Percentiles rank a stretch among this genome's conserved stretches.
Conservation (phyloP, 2,113 vertebrate genomes). For the Motacilla alba region DNA sequence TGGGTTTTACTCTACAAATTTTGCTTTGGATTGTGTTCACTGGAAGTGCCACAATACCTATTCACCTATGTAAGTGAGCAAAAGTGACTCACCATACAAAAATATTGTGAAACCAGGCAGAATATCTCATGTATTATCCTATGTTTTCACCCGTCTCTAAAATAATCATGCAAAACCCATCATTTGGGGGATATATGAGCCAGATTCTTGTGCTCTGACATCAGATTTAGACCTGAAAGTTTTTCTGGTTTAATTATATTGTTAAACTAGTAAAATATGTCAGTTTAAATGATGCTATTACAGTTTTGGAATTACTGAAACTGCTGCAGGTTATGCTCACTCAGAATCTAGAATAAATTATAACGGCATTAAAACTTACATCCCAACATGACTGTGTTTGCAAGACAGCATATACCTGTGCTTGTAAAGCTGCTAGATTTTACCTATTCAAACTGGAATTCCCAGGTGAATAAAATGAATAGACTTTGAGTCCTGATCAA, state of each 20-base stretch:
- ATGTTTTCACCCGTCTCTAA: not conserved
- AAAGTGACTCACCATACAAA: conserved; percentile 1
- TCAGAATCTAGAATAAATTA: not conserved
- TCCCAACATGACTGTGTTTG: not conserved
- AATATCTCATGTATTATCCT: not conserved
- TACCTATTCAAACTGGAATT: not conserved
- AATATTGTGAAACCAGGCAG: conserved; percentile 5
- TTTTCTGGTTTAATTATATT: conserved; percentile 16
- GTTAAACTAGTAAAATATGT: conserved; percentile 1
- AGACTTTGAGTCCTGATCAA: not conserved
- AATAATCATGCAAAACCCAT: not conserved
- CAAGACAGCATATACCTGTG: not conserved
- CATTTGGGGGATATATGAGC: not conserved
- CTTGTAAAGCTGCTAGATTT: not conserved
- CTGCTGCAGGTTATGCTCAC: not conserved
- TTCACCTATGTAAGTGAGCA: not conserved
- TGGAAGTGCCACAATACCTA: not conserved
- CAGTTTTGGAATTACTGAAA: not conserved
- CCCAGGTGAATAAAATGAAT: not conserved
- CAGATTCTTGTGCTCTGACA: conserved; percentile 24
- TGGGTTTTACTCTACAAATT: not conserved
- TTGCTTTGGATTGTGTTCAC: not conserved
- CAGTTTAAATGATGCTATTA: not conserved
- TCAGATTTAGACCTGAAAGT: conserved; percentile 28
- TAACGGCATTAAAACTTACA: not conserved